Conservation (phyloP, 1,140 invertebrate genomes). For the Pseudachorutes palmiensis region DNA sequence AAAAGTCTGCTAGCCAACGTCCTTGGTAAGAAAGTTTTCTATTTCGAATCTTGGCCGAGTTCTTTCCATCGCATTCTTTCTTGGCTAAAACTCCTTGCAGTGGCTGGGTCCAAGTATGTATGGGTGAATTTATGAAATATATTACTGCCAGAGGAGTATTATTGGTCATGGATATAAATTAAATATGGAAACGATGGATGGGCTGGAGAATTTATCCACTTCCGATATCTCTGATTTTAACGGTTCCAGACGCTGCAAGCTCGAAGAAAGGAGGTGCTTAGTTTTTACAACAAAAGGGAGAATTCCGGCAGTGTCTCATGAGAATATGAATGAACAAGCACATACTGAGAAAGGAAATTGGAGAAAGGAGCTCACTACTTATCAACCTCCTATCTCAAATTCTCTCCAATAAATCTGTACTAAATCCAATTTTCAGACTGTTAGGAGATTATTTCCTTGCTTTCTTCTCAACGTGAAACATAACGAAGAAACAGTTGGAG, state of each 20-base stretch:
- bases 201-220: not conserved
- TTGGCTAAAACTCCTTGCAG: too few relatives aligned
- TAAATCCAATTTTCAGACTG: conserved; percentile 32
- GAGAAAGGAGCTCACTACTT: conserved; percentile 7
- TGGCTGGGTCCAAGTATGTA: too few relatives aligned
- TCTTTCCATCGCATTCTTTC: not conserved
- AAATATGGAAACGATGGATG: not conserved
- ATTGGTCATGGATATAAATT: not conserved
- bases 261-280: not conserved
- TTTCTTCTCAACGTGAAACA: not conserved
- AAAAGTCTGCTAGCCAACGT: conserved; percentile 91
- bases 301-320: not conserved
- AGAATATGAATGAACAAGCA: not conserved
- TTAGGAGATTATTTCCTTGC: not conserved
- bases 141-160: not conserved
- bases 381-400: conserved; percentile 20
- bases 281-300: not conserved
- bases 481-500: not conserved
- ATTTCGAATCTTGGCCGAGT: not conserved
- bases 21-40: conserved; percentile 44
- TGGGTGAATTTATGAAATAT: conserved; percentile 1
- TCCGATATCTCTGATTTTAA: not conserved
- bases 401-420: conserved; percentile 32
- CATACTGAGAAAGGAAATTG: not conserved
- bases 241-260: not conserved